Percentiles rank a stretch among this genome's conserved stretches.
Conservation (phyloP, 2,888 invertebrate genomes). For the Drosophila hamatofila region DNA sequence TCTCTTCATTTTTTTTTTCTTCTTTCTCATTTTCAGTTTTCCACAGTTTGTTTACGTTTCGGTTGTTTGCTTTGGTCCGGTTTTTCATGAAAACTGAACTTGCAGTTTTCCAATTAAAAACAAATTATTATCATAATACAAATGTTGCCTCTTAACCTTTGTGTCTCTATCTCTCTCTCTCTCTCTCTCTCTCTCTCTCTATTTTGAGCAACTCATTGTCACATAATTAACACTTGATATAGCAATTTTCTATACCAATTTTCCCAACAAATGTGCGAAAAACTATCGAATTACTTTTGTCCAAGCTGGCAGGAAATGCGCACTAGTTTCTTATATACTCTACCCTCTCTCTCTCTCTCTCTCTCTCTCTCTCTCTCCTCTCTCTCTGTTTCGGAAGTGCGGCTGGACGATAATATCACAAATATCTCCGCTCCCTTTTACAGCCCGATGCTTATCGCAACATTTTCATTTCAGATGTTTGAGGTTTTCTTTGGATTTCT, state of each 20-base stretch:
- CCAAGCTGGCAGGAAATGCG: conserved; percentile 70
- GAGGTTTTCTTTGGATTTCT: conserved; percentile 31
- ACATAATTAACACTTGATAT: conserved; percentile 81
- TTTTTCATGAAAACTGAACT: conserved; percentile 70
- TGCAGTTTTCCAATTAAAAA: conserved; percentile 75
- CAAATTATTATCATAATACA: conserved; percentile 64
- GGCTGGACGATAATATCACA: conserved; percentile 40
- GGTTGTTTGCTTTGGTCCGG: conserved; percentile 65
- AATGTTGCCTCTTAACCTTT: conserved; percentile 13
- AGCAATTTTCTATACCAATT: conserved; percentile 64
- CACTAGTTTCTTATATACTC: conserved; percentile 27
- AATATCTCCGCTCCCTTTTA: conserved; percentile 48
- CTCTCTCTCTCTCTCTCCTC: neutral
- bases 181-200: conserved; percentile 2
- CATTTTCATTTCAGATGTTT: conserved; percentile 26
- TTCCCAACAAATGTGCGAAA: conserved; percentile 71
- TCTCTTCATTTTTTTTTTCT: conserved; percentile 40
- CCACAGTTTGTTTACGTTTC: conserved; percentile 55
- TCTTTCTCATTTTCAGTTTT: conserved; percentile 1
- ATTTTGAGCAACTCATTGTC: conserved; percentile 71
- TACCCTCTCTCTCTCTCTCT: neutral
- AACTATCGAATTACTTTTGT: conserved; percentile 70
- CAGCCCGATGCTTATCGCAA: conserved; percentile 38
- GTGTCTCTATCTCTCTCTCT: neutral
- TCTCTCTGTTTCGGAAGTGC: conserved; percentile 61